Conservation (phyloP, 2,797 vertebrate species). For the Muscicapa comitata region DNA sequence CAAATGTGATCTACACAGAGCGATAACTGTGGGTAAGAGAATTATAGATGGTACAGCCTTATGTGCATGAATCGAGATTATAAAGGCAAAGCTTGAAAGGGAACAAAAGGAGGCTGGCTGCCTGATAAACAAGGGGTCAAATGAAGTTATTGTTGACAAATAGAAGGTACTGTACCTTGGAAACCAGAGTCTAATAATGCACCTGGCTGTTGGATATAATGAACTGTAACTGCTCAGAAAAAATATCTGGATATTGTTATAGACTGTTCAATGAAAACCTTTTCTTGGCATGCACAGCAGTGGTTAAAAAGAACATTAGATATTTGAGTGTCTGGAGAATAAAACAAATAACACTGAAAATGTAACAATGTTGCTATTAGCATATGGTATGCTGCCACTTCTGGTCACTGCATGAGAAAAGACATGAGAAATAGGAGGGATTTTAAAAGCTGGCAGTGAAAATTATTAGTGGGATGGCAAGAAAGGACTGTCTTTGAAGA, state of each 20-base stretch:
- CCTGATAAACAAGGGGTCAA: not conserved
- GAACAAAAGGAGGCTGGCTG: not conserved
- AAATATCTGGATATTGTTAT: not conserved
- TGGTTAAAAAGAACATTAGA: not conserved
- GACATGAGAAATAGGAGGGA: not conserved
- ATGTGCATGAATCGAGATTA: not conserved
- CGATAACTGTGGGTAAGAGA: not conserved
- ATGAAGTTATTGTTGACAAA: conserved; percentile 43
- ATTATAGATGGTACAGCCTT: not conserved
- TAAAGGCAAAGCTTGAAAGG: not conserved
- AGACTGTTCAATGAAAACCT: not conserved
- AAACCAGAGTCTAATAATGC: conserved; percentile 5
- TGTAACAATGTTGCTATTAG: not conserved
- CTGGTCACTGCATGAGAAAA: conserved; percentile 8
- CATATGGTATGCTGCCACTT: not conserved
- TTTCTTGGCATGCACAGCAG: not conserved
- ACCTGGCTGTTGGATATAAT: not conserved
- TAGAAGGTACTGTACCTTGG: not conserved
- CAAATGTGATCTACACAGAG: not conserved
- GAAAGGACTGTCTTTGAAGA: not conserved
- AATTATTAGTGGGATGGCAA: not conserved
- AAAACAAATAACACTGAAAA: not conserved
- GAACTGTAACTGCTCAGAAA: conserved; percentile 1
- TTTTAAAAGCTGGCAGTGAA: not conserved
- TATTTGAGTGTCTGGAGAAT: not conserved